Evolutionary conservation across 1,140 invertebrate species (phyloP), one percentile per base, ranked within the genome.

Genomic region (Arctopsyche grandis): DNA sequence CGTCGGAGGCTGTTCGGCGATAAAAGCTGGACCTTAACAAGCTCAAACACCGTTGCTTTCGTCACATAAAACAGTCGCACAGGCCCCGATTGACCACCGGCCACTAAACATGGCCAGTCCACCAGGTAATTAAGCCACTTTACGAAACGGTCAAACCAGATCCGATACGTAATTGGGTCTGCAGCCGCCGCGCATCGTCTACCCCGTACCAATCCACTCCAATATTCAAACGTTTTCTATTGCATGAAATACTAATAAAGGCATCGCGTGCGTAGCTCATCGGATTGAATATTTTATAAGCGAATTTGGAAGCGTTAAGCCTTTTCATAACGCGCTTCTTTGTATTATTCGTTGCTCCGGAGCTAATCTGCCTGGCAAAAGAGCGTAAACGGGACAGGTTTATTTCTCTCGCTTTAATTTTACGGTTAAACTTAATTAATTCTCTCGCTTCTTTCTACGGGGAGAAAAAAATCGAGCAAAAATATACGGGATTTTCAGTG

Each of bases 121-220:
- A 70, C 22, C 69, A 38, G 24, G 69, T 44, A 70, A 70, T 70
- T 70, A 70, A 70, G 24, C 19, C 69, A 29, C 26, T 70, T 70
- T 38, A 70, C 29, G 26, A n/a, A 70, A 21, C 60, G 60, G 60
- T 19, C 4, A 66, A 66, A 22, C 60, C 60, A 0, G 29, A 1
- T 38, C 29, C 29, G 29, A 38, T 38, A 38, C 29, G 7, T 7
- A 38, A 38, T 38, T 38, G 29, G 29, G 29, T 38, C 7, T 38
- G 29, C 29, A 38, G 7, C 29, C 3, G 29, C 29, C 7, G 19
- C 5, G 19, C 14, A 1, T 21, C 10, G 52, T 56, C 19, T 56
- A 10, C 52, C 10, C 14, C 12, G 24, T 14, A 60, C 19, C 4
- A 3, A 22, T 66, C 21, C n/a, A 26, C 21, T 66, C 52, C 21